phyloP scores from a whole-genome alignment of 2,797 vertebrate genomes.

The Malurus leucopterus region DNA sequence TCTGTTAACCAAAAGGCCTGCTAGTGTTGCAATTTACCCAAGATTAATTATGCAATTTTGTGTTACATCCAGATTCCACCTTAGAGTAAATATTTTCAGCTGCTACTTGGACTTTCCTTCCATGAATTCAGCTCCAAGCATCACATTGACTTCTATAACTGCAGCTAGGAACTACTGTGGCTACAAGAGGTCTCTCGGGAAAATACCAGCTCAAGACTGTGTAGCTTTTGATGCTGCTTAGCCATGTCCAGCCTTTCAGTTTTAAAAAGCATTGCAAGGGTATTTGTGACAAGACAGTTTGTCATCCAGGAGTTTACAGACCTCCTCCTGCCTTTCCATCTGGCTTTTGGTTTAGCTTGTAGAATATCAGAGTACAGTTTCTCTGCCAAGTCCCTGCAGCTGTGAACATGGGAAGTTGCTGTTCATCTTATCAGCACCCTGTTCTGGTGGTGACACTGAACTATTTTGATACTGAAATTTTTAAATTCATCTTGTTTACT shows the following conservation, averaged over 20 bases:
- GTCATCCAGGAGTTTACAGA: slow-evolving; percentile 10
- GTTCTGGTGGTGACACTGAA: neutral
- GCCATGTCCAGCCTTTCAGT: neutral
- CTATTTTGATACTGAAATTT: neutral
- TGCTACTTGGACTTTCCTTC: neutral
- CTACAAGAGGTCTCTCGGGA: neutral
- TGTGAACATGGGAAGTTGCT: neutral
- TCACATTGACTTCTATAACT: neutral
- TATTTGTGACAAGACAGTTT: neutral
- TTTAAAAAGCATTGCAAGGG: neutral
- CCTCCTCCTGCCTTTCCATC: slow-evolving; percentile 14
- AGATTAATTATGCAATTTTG: neutral
- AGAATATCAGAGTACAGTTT: neutral
- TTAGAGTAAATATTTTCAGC: neutral
- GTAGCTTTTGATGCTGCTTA: neutral
- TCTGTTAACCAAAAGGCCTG: neutral
- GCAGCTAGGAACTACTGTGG: neutral
- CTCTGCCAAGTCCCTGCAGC: neutral
- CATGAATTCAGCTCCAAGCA: neutral
- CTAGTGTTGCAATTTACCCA: neutral
- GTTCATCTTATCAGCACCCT: neutral
- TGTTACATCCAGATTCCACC: neutral
- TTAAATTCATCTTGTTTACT: neutral
- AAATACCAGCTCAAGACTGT: neutral
- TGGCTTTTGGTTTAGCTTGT: neutral